Evolutionary conservation across 1,140 invertebrate genomes (phyloP), one percentile per base, ranked within the genome.

Genomic region (Heliconius congener): DNA sequence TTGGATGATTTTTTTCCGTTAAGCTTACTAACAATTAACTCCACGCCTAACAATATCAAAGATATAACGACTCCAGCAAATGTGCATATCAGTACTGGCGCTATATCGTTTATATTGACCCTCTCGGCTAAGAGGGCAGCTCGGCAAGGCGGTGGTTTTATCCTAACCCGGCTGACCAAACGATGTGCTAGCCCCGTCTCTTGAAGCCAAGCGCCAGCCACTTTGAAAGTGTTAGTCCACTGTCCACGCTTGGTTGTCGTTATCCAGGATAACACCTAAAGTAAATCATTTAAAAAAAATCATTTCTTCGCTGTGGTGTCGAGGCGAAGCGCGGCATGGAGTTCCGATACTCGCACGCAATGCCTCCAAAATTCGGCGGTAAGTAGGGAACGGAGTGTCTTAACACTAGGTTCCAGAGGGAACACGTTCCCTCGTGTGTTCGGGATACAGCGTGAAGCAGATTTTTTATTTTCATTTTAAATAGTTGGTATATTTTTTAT

Each of bases 51-150:
- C 27, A 91, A 71, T 3, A 87, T 30, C 0, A 91, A 37, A 11
- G 92, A 90, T 0, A 85, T 8, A 19, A 87, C 4, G 13, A 80
- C 83, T 6, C 85, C 88, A 8, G 81, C 39, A 0, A 84, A 23
- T 13, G 87, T 88, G 0, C 89, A 18, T 8, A 81, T 57, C 18
- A 93, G 52, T 11, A 89, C 71, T 0, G 90, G 86, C 1, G 85
- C 79, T 1, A 93, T 79, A 73, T 93, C 92, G 34, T 83, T 80
- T 34, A 92, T 84, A 18, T 90, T 93, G 4, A 93, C 92, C 78
- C 88, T 83, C 82, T 93, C 92, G 72, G 92, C 92, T 23, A 93
- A 81, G 8, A 93, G 77, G 0, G 91, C 83, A 0, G 89, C 85
- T 71, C 88, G 83, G 79, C 92, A 93, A 0, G 88, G 85, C 2